Evolutionary conservation across 2,888 invertebrate genomes (phyloP), one percentile per base, ranked within the genome.

Genomic region (Eledone cirrhosa): DNA sequence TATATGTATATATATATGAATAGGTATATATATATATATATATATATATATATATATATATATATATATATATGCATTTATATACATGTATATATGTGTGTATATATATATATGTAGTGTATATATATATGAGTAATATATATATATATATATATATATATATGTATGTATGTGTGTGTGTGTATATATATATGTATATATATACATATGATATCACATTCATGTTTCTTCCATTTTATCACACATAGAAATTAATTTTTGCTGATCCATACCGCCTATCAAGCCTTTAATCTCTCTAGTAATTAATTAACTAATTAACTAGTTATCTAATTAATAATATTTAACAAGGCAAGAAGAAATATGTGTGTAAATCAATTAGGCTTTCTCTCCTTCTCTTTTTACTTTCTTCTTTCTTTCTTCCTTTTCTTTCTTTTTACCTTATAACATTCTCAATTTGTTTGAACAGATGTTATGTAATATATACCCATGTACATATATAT

Each of bases 1-100:
- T 63, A 63, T 63, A 19, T 63, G 2, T 63, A 2, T 63, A 19
- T 11, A 63, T 63, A 63, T 63, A 63, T 63, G n/a, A n/a, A n/a
- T 63, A 19, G 8, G 27, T 63, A 63, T 63, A 63, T 63, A 63
- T 63, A 63, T 19, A 63, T 63, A 63, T 53, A 63, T 63, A 63
- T 63, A 63, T 63, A 63, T 63, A 63, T 63, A 63, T 63, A 63
- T 63, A 19, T 63, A 16, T 63, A 63, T 63, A 53, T 63, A 19
- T 63, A 63, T 16, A 16, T 63, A 16, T 63, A 63, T 63, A 63
- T 63, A 63, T 13, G 8, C 19, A 63, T 63, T 24, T 63, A 63
- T 63, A 53, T 53, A 53, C 27, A 16, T 63, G 27, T 63, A 16
- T 16, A 63, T 63, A 63, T 63, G n/a, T 63, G 19, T 63, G 19